phyloP scores from a whole-genome alignment of 2,113 vertebrate genomes.

The Mus spicilegus region DNA sequence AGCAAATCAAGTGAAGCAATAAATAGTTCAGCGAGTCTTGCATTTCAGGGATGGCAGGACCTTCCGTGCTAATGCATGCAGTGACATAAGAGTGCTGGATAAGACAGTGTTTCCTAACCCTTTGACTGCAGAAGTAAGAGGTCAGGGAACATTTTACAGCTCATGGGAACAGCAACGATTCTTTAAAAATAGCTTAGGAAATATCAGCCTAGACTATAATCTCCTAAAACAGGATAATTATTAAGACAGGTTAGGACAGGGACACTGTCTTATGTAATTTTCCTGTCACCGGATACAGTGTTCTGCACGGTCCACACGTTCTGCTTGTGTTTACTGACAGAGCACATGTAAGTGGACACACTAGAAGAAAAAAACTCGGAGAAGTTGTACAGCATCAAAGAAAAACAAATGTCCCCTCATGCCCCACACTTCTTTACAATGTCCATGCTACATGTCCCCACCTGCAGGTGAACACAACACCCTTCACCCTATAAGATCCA shows the following conservation, averaged over 20 bases:
- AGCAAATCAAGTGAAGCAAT: not conserved
- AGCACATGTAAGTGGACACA: not conserved
- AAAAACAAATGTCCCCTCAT: not conserved
- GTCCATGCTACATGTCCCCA: not conserved
- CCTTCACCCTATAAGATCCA: not conserved
- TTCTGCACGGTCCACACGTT: not conserved
- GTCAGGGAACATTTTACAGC: conserved; percentile 17
- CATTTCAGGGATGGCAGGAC: not conserved
- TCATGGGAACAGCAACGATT: not conserved
- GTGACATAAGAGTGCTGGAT: not conserved
- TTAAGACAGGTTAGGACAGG: not conserved
- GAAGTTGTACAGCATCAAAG: not conserved
- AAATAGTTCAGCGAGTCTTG: not conserved
- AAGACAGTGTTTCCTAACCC: not conserved
- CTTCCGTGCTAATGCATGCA: not conserved
- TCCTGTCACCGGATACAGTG: not conserved
- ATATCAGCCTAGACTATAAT: not conserved
- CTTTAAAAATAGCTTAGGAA: conserved; percentile 1
- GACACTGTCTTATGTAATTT: not conserved
- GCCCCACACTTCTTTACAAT: not conserved
- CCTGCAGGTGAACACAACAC: not conserved
- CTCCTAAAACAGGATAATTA: not conserved
- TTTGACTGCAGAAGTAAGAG: not conserved
- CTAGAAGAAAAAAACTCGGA: not conserved
- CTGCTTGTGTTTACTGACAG: not conserved